A percentile compares a stretch with the other conserved stretches of the same genome.
These are phyloP conservation scores for Timema cristinae DNA, from an alignment of 2,888 invertebrate genomes.

Conservation along the genomic window DNA sequence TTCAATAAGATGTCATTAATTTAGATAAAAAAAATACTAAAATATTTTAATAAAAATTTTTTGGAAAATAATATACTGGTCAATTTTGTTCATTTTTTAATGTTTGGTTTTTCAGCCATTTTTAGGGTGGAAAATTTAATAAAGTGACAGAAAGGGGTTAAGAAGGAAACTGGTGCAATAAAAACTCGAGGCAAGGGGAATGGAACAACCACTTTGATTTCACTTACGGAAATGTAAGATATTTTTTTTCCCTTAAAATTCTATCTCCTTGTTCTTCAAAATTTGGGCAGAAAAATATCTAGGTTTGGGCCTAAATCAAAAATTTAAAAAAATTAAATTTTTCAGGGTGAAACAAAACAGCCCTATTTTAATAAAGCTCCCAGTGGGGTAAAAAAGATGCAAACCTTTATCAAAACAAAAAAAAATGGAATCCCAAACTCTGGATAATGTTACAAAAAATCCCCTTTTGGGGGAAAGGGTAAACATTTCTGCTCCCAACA, in stretches of 20 bases:
- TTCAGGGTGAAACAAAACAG: slow-evolving; percentile 41
- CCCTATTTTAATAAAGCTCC: slow-evolving; percentile 39
- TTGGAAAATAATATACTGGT: too few relatives aligned
- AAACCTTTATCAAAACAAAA: slow-evolving; percentile 44
- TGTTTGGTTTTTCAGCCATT: too few relatives aligned
- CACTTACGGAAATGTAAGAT: slow-evolving; percentile 43
- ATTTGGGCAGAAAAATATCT: neutral
- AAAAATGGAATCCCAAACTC: slow-evolving; percentile 46
- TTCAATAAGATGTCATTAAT: too few relatives aligned
- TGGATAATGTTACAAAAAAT: slow-evolving; percentile 49
- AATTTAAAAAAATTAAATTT: slow-evolving; percentile 3
- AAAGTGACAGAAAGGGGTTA: slow-evolving; percentile 47
- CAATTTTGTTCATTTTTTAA: too few relatives aligned
- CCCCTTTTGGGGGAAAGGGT: slow-evolving; percentile 43
- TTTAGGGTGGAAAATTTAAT: slow-evolving; percentile 43
- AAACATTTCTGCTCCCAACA: slow-evolving; percentile 46
- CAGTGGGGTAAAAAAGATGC: slow-evolving; percentile 42
- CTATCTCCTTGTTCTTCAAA: slow-evolving; percentile 15
- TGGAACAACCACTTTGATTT: slow-evolving; percentile 48
- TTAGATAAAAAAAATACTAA: too few relatives aligned
- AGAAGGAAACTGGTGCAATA: slow-evolving; percentile 40
- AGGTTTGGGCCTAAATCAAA: neutral
- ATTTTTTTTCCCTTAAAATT: neutral
- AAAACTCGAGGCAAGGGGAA: slow-evolving; percentile 45
- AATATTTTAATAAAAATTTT: too few relatives aligned